A percentile compares a stretch with the other conserved stretches of the same genome.
phyloP scores from a whole-genome alignment of 2,888 invertebrate species.

The Luffia ferchaultella region DNA sequence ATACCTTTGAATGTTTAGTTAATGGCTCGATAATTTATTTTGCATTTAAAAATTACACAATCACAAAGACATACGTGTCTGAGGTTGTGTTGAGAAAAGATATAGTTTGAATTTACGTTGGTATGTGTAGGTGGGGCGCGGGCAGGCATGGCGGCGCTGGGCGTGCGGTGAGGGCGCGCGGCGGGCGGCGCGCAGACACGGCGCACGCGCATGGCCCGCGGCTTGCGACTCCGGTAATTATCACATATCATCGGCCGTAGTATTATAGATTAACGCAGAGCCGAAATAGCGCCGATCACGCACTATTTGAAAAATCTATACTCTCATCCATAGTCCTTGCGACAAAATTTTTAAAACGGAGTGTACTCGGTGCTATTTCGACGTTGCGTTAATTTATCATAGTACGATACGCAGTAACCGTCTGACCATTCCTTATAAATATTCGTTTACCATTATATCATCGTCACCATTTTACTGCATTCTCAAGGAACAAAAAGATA shows the following conservation, averaged over 20 bases:
- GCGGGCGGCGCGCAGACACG: constrained; percentile 51
- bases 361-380: too few relatives aligned
- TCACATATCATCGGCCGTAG: constrained; percentile 8
- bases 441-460: too few relatives aligned
- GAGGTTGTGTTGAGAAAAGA: too few relatives aligned
- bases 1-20: too few relatives aligned
- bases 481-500: too few relatives aligned
- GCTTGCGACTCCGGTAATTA: constrained; percentile 38
- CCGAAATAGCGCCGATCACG: constrained; percentile 11
- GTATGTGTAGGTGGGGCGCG: neutral
- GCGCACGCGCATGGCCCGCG: constrained; percentile 60
- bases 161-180: constrained; percentile 54
- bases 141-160: constrained; percentile 31
- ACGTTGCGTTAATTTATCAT: constrained; percentile 11
- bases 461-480: too few relatives aligned
- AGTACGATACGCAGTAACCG: constrained; percentile 8
- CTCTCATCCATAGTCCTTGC: too few relatives aligned
- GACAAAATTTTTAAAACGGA: too few relatives aligned
- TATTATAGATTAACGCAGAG: constrained; percentile 11
- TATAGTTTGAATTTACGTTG: neutral
- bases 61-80: too few relatives aligned
- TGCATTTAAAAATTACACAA: too few relatives aligned
- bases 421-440: constrained; percentile 6
- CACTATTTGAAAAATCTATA: too few relatives aligned
- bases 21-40: too few relatives aligned